Percentiles rank a stretch among this genome's conserved stretches.
Conservation (phyloP, 2,113 vertebrate species). For the Capreolus pygargus region DNA sequence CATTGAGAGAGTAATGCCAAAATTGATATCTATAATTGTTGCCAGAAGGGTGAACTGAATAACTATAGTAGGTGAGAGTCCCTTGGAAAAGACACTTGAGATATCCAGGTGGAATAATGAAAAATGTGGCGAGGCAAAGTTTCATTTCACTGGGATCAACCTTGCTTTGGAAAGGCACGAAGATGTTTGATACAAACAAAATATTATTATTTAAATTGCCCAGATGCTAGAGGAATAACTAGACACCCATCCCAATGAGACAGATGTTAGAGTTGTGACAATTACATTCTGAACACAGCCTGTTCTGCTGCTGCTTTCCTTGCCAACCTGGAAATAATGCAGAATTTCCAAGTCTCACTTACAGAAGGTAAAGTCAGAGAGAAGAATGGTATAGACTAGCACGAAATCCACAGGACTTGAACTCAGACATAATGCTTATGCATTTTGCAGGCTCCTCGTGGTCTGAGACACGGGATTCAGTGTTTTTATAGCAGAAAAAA, state of each 20-base stretch:
- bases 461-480: background rate
- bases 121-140: background rate
- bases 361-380: background rate
- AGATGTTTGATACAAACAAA: conserved; percentile 28
- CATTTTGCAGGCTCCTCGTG: background rate
- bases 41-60: background rate
- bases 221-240: background rate
- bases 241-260: background rate
- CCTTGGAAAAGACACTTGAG: background rate
- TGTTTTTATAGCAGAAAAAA: conserved; percentile 17
- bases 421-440: background rate
- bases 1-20: background rate
- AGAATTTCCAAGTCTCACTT: background rate
- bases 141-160: background rate
- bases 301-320: background rate
- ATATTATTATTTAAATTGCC: background rate
- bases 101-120: background rate
- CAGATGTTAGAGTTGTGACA: background rate
- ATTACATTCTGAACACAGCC: background rate
- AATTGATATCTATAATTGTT: background rate
- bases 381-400: background rate
- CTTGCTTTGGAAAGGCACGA: background rate
- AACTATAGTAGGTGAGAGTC: background rate
- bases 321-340: background rate
- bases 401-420: background rate